These are phyloP conservation scores for Brachirus orientalis DNA, from an alignment of 2,113 vertebrate species.

Conservation along the genomic window DNA sequence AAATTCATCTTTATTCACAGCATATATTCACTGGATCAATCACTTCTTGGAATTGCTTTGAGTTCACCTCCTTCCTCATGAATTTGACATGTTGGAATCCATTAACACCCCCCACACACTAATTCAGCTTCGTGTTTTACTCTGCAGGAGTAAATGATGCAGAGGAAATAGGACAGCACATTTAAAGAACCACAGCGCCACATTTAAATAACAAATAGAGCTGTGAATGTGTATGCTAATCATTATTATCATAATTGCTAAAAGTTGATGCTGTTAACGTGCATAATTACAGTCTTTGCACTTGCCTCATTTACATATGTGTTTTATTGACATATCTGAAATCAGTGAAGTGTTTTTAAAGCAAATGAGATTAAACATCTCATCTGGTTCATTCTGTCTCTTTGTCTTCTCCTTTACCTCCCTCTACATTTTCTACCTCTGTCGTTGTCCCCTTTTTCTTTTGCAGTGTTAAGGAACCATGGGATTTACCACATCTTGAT, in stretches of 20 bases:
- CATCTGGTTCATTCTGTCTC: background rate
- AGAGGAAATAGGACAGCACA: background rate
- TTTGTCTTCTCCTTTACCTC: background rate
- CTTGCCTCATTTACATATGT: constrained; percentile 32
- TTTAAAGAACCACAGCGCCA: background rate
- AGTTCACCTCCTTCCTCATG: background rate
- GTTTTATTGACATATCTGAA: constrained; percentile 35
- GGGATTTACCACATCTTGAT: background rate
- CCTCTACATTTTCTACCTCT: background rate
- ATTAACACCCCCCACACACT: background rate
- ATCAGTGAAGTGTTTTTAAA: constrained; percentile 18
- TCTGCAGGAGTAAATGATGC: background rate
- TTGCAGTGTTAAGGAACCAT: background rate
- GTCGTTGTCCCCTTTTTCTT: background rate
- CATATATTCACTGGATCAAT: background rate
- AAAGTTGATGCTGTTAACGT: constrained; percentile 44
- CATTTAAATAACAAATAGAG: constrained; percentile 48
- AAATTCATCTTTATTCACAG: background rate
- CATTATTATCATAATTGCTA: constrained; percentile 38
- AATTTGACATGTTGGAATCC: background rate
- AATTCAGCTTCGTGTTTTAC: background rate
- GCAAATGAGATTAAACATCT: constrained; percentile 24
- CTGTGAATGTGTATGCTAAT: constrained; percentile 26
- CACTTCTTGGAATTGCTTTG: background rate
- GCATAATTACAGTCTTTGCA: constrained; percentile 48